phyloP scores from a whole-genome alignment of 2,113 vertebrate species.

The Agelaius tricolor region DNA sequence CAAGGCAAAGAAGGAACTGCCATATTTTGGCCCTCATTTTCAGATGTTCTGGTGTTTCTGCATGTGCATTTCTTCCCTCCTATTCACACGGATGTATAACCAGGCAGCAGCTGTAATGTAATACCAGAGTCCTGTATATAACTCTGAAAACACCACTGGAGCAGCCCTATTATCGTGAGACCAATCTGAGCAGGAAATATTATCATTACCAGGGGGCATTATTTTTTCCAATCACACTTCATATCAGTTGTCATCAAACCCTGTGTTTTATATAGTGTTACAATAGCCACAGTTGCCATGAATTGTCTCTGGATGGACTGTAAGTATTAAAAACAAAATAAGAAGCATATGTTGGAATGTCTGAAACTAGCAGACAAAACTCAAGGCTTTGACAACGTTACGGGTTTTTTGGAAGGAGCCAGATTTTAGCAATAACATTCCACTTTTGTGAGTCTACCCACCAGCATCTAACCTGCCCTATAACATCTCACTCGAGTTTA shows the following conservation, averaged over 20 bases:
- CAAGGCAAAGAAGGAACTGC: not conserved
- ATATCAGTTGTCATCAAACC: slow-evolving; percentile 70
- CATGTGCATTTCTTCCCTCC: not conserved
- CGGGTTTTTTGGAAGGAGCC: slow-evolving; percentile 58
- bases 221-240: slow-evolving; percentile 70
- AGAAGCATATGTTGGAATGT: slow-evolving; percentile 69
- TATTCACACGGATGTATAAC: slow-evolving; percentile 53
- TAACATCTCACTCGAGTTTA: slow-evolving; percentile 56
- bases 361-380: slow-evolving; percentile 66
- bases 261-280: slow-evolving; percentile 71
- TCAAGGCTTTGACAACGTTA: slow-evolving; percentile 42
- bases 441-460: slow-evolving; percentile 57
- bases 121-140: slow-evolving; percentile 56
- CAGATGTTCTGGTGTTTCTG: slow-evolving; percentile 2
- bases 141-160: slow-evolving; percentile 55
- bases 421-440: slow-evolving; percentile 67
- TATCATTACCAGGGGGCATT: slow-evolving; percentile 69
- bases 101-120: slow-evolving; percentile 65
- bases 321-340: slow-evolving; percentile 71
- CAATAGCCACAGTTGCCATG: slow-evolving; percentile 66
- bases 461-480: slow-evolving; percentile 57
- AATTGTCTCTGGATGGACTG: slow-evolving; percentile 70
- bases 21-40: not conserved
- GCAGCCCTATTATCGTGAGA: slow-evolving; percentile 64
- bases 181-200: slow-evolving; percentile 70